Evolutionary conservation across 2,888 invertebrate genomes (phyloP), one percentile per base, ranked within the genome.

Genomic region (Epiblema foenella): DNA sequence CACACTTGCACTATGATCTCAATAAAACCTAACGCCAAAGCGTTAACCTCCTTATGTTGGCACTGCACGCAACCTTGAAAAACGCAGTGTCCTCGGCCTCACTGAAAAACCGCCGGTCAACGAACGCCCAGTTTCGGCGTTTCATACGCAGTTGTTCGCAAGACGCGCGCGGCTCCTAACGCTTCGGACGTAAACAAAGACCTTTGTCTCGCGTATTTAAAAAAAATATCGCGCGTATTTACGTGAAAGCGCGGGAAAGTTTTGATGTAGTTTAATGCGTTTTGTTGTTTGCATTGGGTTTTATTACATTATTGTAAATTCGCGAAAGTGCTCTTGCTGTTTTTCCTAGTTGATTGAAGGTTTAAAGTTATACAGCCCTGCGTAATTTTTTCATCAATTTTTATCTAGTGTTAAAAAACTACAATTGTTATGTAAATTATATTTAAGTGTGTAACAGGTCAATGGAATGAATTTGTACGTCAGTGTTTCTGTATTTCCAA

Each of bases 131-230:
- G 57, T 52, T 65, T 71, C 52, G 78, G 76, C 74, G 75, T 68
- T 71, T 54, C 37, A 46, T 42, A n/a, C 81, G 79, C 82, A 83
- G 81, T 82, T 75, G 76, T 60, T 75, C 70, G 73, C 76, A 75
- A 70, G 63, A 73, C 75, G 75, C 74, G 76, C 69, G 58, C 68
- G 77, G 70, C 76, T 73, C 46, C 73, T 76, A 74, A 72, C 76
- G 76, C 76, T 65, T 69, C 57, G 68, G 77, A 77, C 75, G 77
- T 79, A 79, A 82, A 84, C 82, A 84, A 83, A 84, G 80, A 74
- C 75, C 72, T 73, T 80, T 79, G 78, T 77, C 75, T 75, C 70
- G 73, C 71, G 54, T 56, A 58, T 68, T 69, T 49, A 42, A 70
- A 73, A 70, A 73, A 75, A 69, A 70, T 11, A 15, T 18, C 24